These are phyloP conservation scores for Allobates femoralis DNA, from an alignment of 2,797 vertebrate genomes.

Conservation along the genomic window DNA sequence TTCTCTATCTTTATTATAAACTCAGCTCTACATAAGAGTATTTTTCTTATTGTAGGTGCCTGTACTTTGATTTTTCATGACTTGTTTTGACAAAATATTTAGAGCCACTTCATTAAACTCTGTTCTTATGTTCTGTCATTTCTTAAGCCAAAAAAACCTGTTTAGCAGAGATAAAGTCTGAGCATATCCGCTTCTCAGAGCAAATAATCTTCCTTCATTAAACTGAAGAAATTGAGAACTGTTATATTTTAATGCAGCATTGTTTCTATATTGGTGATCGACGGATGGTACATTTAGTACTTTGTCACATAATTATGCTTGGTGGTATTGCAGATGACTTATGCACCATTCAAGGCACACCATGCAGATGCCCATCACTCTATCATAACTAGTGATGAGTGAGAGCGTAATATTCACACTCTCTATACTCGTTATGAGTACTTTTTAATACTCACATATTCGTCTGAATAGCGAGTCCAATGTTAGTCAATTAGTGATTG, in stretches of 20 bases:
- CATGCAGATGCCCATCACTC: no score
- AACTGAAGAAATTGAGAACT: not conserved
- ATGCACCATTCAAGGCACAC: no score
- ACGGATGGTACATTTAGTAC: not conserved
- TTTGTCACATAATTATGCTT: not conserved
- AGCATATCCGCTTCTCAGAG: constrained; percentile 27
- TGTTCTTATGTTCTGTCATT: constrained; percentile 60
- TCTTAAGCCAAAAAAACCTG: constrained; percentile 64
- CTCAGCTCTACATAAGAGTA: not conserved
- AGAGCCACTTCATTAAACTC: constrained; percentile 70
- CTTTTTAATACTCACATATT: no score
- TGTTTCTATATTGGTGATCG: not conserved
- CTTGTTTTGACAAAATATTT: constrained; percentile 70
- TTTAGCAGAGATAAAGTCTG: constrained; percentile 66
- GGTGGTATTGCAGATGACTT: constrained; percentile 4
- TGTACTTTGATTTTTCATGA: constrained; percentile 61
- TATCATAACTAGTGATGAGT: no score
- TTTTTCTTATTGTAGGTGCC: constrained; percentile 49
- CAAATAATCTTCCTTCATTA: constrained; percentile 39
- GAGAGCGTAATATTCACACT: no score
- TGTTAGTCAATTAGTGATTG: no score
- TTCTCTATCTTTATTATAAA: not conserved
- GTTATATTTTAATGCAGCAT: not conserved
- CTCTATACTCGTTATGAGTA: no score
- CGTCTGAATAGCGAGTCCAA: no score